Base-by-base conservation (phyloP, 2,113 vertebrate species). In the Mobula birostris region DNA sequence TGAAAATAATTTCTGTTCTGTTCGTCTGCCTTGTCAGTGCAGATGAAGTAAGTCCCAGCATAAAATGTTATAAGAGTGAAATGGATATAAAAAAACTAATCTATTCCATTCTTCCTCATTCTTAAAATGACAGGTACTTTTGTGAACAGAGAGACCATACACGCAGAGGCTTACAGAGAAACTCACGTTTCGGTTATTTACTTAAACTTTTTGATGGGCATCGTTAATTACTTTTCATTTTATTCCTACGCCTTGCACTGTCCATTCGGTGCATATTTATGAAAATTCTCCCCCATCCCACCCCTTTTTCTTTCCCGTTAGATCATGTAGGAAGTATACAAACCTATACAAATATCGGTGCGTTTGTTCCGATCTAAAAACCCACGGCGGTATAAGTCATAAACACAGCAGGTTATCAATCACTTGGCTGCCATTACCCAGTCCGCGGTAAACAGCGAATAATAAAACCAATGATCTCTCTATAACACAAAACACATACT, bases 361-460 rank as follows among this genome's bases (percentile, higher is more conserved):
- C 98, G 98, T 98, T 98, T 98, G 98, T 97, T 96, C 97, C 98
- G 98, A 98, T 97, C 97, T 98, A 98, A 99, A 98, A 98, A 97
- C 97, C 95, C 96, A 96, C 96, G 97, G 98, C 97, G 97, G 97
- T 97, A 97, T 97, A 97, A 98, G 98, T 97, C 98, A 97, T 98
- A 98, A 98, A 98, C 94, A 97, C 97, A 97, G 97, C 97, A 97
- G 96, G 95, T 97, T 96, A 98, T 98, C 98, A 98, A 98, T 99
- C 98, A 98, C 96, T 95, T 36, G 91, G 36, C 91, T 74, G 91
- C 91, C 91, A 74, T 24, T 93, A 76, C 24, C 48, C 36, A 76
- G 70, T 7, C 90, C 32, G 40, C 68, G 76, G 70, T 93, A 93
- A 93, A 93, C 68, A 74, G 36, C 21, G 68, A 93, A 93, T 93